Base-by-base conservation (phyloP, 2,888 invertebrate genomes). In the Sesamia inferens region DNA sequence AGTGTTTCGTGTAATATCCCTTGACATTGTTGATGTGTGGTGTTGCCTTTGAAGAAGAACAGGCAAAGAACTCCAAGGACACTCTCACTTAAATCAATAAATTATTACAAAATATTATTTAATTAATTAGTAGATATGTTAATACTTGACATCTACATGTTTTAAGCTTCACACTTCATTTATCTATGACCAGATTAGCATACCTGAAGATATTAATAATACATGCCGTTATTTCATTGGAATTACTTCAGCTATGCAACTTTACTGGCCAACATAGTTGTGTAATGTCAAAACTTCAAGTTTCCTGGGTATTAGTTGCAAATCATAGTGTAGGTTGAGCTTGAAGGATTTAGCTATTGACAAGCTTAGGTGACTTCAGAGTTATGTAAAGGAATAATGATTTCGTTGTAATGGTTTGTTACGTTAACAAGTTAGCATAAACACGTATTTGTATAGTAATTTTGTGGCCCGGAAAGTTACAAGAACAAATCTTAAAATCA, bases 271-370 rank as follows among this genome's bases (percentile, higher is more conserved):
- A 59, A 55, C 67, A 61, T 62, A 24, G 59, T 85, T 85, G 85
- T 87, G 74, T 78, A 82, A 85, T 71, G 62, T 47, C 62, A 58
- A 69, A 66, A 44, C 51, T 63, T 64, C 55, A 19, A 67, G 61
- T 71, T 87, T 85, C 87, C 85, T 87, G 74, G 75, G 14, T 67
- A 85, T 79, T 76, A 79, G 58, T 55, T 42, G 68, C 70, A 76
- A 79, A 85, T 85, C 77, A 87, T 71, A 74, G 74, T 55, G 48
- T n/a, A 54, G 54, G 58, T 67, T 63, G n/a, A 59, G 72, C 68
- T 71, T 74, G 68, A 67, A 71, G 71, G 83, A 78, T 78, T 74
- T 65, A 75, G 55, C 54, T 39, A 68, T 74, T 78, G 78, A 73
- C 74, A 73, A 39, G 76, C 42, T 61, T 65, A 70, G 4, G 42